phyloP scores from a whole-genome alignment of 2,113 vertebrate species.

The Sorex araneus region DNA sequence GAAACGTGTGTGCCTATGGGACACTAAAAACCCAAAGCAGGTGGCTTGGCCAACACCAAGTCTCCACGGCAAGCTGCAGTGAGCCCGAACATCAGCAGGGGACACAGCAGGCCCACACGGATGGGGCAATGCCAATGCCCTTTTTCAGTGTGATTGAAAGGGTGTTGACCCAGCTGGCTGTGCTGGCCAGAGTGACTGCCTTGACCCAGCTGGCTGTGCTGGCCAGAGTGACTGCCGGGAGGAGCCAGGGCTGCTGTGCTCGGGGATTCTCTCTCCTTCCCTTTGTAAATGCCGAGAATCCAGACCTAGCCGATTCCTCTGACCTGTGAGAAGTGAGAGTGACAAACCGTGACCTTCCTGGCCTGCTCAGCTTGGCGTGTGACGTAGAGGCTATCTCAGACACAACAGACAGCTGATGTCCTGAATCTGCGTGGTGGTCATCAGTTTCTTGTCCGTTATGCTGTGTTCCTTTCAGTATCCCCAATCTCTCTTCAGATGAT shows the following conservation, averaged over 20 bases:
- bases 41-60: background rate
- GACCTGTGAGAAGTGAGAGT: background rate
- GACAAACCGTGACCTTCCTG: background rate
- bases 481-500: background rate
- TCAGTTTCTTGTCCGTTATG: background rate
- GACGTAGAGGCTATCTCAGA: background rate
- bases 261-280: background rate
- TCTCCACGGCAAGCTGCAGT: slow-evolving; percentile 15
- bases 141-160: slow-evolving; percentile 40
- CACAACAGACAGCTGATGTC: background rate
- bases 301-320: background rate
- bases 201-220: background rate
- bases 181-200: background rate
- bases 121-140: background rate
- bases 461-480: background rate
- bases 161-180: background rate
- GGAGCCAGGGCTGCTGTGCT: background rate
- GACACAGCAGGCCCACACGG: background rate
- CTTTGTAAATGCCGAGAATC: slow-evolving; percentile 13
- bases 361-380: background rate
- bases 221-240: background rate
- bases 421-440: background rate
- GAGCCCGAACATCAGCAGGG: background rate
- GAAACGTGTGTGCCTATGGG: background rate
- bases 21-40: background rate